A percentile compares a stretch with the other conserved stretches of the same genome.
phyloP scores from a whole-genome alignment of 2,888 invertebrate genomes.

The Neocrepidodera transversa region DNA sequence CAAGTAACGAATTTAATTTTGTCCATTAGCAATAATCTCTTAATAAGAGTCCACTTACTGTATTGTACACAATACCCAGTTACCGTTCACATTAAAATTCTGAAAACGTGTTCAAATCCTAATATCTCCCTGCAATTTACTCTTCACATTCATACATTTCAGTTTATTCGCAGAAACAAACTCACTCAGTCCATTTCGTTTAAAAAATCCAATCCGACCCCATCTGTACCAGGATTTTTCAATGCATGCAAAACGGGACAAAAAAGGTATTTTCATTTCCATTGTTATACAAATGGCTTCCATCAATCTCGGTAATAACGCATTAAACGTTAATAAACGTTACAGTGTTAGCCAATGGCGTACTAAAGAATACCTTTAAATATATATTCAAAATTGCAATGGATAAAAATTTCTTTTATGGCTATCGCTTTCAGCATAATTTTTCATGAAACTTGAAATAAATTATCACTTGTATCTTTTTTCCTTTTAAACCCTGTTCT shows the following conservation, averaged over 20 bases:
- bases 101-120: conserved; percentile 6
- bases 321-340: conserved; percentile 10
- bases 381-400: too few species aligned
- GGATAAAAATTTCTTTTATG: too few species aligned
- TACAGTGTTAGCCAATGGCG: too few species aligned
- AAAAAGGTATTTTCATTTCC: conserved; percentile 17
- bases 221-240: conserved; percentile 15
- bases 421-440: too few species aligned
- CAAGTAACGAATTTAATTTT: too few species aligned
- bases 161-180: conserved; percentile 1
- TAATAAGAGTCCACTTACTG: too few species aligned
- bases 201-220: conserved; percentile 15
- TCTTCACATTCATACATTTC: conserved; percentile 3
- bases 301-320: conserved; percentile 14
- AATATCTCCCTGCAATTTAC: conserved; percentile 3
- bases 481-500: too few species aligned
- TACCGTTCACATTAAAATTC: conserved; percentile 11
- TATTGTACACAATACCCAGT: too few species aligned
- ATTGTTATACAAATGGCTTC: conserved; percentile 20
- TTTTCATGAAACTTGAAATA: too few species aligned
- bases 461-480: too few species aligned
- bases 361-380: too few species aligned
- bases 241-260: conserved; percentile 5
- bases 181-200: conserved; percentile 2
- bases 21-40: too few species aligned